phyloP scores from a whole-genome alignment of 1,140 invertebrate species.

The Heliconius hermathena region DNA sequence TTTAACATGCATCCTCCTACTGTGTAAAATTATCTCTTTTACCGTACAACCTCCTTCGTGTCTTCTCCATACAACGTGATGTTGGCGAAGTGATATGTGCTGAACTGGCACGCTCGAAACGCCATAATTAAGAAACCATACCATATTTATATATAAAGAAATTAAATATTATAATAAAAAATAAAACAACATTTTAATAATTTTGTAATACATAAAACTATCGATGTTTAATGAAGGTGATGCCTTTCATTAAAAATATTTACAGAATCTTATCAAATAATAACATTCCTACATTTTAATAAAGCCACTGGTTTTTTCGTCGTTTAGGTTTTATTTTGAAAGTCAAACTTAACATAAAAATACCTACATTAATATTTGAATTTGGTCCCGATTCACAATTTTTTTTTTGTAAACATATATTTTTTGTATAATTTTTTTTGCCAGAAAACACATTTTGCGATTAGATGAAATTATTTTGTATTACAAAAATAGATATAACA shows the following conservation, averaged over 20 bases:
- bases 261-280: not conserved
- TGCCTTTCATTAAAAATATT: not conserved
- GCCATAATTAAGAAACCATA: too few species aligned
- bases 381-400: not conserved
- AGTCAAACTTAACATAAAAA: not conserved
- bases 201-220: not conserved
- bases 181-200: not conserved
- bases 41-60: too few species aligned
- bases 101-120: too few species aligned
- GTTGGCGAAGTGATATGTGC: too few species aligned
- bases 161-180: not conserved
- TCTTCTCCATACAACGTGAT: too few species aligned
- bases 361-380: not conserved
- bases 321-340: not conserved
- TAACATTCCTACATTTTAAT: not conserved
- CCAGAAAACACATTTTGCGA: too few species aligned
- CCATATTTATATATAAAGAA: too few species aligned
- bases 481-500: too few species aligned
- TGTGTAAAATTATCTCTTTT: too few species aligned
- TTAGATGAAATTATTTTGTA: too few species aligned
- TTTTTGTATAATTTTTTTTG: too few species aligned
- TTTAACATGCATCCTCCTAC: too few species aligned
- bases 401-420: not conserved
- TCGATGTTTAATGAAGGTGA: not conserved
- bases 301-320: not conserved